Percentiles rank a stretch among this genome's conserved stretches.
phyloP scores from a whole-genome alignment of 1,140 invertebrate species.

The Drosophila bocki region DNA sequence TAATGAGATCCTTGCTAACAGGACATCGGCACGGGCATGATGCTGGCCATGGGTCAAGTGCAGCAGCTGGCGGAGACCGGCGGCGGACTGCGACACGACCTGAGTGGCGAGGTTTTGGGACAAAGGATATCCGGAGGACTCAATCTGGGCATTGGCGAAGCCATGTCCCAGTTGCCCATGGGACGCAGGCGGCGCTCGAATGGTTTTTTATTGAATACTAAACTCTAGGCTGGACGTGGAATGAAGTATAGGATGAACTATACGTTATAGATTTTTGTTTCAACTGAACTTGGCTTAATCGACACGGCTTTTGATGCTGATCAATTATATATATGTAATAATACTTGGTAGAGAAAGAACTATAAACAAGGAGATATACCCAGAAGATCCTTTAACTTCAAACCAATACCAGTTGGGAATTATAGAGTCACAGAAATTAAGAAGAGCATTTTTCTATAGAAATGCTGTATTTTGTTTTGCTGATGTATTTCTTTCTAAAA shows the following conservation, averaged over 20 bases:
- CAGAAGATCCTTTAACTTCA: background rate
- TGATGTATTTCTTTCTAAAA: too few relatives aligned
- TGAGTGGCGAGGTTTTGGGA: constrained; percentile 60
- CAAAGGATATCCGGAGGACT: constrained; percentile 25
- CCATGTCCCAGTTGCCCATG: constrained; percentile 19
- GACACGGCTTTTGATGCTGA: too few relatives aligned
- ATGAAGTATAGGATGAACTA: background rate
- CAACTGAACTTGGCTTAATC: too few relatives aligned
- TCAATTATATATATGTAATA: too few relatives aligned
- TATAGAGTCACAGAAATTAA: background rate
- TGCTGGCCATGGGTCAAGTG: constrained; percentile 52
- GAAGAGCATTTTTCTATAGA: too few relatives aligned
- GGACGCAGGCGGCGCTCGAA: constrained; percentile 11
- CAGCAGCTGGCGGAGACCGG: constrained; percentile 62
- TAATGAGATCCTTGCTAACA: background rate
- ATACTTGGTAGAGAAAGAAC: background rate
- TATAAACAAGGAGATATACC: background rate
- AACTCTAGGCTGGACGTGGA: background rate
- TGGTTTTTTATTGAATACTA: background rate
- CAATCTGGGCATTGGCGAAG: constrained; percentile 62
- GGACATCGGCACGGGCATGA: constrained; percentile 56
- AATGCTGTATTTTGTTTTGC: too few relatives aligned
- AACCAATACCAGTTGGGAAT: background rate
- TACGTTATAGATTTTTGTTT: too few relatives aligned
- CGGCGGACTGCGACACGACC: constrained; percentile 36